Percentiles rank a stretch among this genome's conserved stretches.
These are phyloP conservation scores for Nematolebias whitei DNA, from an alignment of 2,113 vertebrate species.

Conservation along the genomic window DNA sequence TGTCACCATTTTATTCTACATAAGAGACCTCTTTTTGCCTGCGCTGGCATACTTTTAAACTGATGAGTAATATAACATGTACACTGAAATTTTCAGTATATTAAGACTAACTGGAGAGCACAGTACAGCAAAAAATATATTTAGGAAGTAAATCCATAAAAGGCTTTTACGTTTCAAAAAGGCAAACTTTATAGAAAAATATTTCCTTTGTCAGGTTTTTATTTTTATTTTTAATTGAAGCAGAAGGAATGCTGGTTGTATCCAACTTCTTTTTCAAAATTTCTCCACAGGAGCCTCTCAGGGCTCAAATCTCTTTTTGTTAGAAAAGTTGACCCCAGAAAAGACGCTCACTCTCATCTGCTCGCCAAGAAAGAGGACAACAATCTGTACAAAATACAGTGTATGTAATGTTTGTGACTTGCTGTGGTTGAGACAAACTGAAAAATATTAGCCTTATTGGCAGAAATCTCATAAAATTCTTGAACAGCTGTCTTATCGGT, in stretches of 20 bases:
- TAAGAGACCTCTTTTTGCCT: background rate
- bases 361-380: constrained; percentile 95
- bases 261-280: constrained; percentile 9
- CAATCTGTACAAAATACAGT: constrained; percentile 97
- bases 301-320: constrained; percentile 96
- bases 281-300: constrained; percentile 76
- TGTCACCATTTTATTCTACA: too few relatives aligned
- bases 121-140: background rate
- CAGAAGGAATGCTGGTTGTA: background rate
- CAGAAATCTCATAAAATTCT: background rate
- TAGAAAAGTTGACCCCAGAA: constrained; percentile 94
- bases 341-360: constrained; percentile 96
- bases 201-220: background rate
- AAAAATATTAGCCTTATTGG: background rate
- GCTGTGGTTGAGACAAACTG: background rate
- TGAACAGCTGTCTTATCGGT: background rate
- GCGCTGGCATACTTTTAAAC: background rate
- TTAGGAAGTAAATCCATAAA: background rate
- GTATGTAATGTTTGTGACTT: constrained; percentile 77
- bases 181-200: background rate
- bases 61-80: background rate
- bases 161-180: background rate
- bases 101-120: background rate
- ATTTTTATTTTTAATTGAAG: background rate
- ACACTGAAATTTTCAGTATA: too few relatives aligned